phyloP scores from a whole-genome alignment of 2,888 invertebrate genomes.

The Eupithecia subfuscata region DNA sequence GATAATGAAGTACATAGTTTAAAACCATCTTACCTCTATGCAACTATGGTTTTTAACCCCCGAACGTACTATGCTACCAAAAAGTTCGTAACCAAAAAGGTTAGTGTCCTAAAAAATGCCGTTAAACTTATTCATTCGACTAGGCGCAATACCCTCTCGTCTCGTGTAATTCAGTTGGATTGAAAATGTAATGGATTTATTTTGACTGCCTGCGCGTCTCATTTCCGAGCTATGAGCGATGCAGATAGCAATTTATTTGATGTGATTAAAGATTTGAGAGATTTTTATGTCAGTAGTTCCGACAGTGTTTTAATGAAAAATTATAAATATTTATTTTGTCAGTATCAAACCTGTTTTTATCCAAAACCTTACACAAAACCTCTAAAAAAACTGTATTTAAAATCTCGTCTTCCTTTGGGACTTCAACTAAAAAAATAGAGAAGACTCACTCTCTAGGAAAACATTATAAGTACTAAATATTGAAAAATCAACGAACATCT shows the following conservation, averaged over 20 bases:
- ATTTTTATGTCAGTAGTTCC: neutral
- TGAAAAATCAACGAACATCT: neutral
- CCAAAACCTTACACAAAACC: no score
- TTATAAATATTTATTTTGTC: neutral
- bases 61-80: no score
- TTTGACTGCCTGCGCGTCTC: conserved; percentile 30
- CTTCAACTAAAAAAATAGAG: no score
- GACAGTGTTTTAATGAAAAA: neutral
- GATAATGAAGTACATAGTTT: neutral
- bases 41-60: no score
- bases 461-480: neutral
- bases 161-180: conserved; percentile 28
- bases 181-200: conserved; percentile 39
- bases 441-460: no score
- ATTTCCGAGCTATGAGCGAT: conserved; percentile 35
- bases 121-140: conserved; percentile 11
- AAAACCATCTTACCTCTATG: no score
- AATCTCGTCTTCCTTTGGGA: no score
- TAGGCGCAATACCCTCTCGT: conserved; percentile 13
- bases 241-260: conserved; percentile 25
- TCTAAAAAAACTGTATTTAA: no score
- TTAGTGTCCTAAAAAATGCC: neutral
- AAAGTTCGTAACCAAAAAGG: neutral
- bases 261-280: conserved; percentile 2
- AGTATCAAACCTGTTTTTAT: neutral